Evolutionary conservation across 2,797 vertebrate genomes (phyloP).

Genomic region (Falco berigora): DNA sequence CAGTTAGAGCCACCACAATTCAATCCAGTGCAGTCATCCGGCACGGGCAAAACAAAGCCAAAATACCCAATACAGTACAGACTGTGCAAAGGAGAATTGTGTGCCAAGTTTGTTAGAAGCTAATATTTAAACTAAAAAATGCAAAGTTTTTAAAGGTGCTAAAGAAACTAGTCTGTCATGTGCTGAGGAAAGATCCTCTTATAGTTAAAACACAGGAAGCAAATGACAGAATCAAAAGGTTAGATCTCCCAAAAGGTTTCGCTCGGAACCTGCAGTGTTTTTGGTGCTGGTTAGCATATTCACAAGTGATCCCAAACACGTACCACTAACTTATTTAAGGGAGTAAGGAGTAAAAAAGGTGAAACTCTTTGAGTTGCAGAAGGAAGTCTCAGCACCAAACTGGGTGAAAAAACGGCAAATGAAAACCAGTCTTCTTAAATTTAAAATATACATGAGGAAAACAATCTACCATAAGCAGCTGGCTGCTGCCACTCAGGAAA

Average conservation of each 20-base stretch:
- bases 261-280: neutral
- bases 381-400: neutral
- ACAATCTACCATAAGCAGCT: neutral
- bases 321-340: neutral
- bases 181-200: neutral
- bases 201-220: neutral
- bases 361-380: neutral
- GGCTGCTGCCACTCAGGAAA: neutral
- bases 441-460: rapidly evolving
- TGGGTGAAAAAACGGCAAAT: neutral
- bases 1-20: neutral
- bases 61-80: neutral
- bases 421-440: neutral
- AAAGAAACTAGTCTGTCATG: neutral
- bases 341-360: neutral
- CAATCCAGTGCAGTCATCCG: neutral
- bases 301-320: neutral
- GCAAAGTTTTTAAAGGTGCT: neutral
- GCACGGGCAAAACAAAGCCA: neutral
- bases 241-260: neutral
- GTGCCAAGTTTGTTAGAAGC: neutral
- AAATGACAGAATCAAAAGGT: neutral
- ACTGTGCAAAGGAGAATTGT: neutral
- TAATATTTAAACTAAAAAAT: neutral
- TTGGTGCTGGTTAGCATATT: neutral